These are phyloP conservation scores for Xenopus petersii DNA, from an alignment of 2,797 vertebrate genomes.

Conservation along the genomic window DNA sequence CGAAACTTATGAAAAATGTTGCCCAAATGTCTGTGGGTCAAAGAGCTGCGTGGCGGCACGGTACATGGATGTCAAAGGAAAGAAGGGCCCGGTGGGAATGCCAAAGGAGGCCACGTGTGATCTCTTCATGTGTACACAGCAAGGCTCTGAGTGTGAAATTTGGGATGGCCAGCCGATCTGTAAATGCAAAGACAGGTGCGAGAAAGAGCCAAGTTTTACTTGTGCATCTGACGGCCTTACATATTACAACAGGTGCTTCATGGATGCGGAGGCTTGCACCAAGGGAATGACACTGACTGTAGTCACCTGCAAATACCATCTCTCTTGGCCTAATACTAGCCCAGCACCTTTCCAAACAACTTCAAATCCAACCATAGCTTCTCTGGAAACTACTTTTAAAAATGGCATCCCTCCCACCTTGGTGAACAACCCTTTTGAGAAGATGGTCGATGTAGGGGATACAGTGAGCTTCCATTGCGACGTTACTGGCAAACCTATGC, in stretches of 20 bases:
- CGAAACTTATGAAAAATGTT: slow-evolving; percentile 95
- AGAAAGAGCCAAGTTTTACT: slow-evolving; percentile 94
- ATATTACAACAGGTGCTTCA: slow-evolving; percentile 98
- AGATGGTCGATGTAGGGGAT: slow-evolving; percentile 83
- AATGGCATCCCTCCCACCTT: slow-evolving; percentile 77
- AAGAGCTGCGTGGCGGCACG: slow-evolving; percentile 94
- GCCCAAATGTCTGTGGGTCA: slow-evolving; percentile 92
- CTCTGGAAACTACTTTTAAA: slow-evolving; percentile 70
- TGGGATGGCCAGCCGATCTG: slow-evolving; percentile 97
- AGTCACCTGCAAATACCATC: slow-evolving; percentile 86
- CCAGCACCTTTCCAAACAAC: slow-evolving; percentile 85
- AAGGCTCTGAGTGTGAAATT: slow-evolving; percentile 95
- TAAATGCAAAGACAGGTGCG: slow-evolving; percentile 93
- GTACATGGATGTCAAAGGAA: slow-evolving; percentile 88
- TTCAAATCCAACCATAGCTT: slow-evolving; percentile 77
- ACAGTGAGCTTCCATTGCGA: slow-evolving; percentile 95
- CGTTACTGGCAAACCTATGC: slow-evolving; percentile 84
- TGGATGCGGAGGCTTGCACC: slow-evolving; percentile 96
- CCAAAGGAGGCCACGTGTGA: slow-evolving; percentile 90
- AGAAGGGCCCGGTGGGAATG: slow-evolving; percentile 88
- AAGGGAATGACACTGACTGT: slow-evolving; percentile 80
- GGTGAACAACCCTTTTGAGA: slow-evolving; percentile 76
- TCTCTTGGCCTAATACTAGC: slow-evolving; percentile 92
- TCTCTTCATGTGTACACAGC: slow-evolving; percentile 94
- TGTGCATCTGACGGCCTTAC: slow-evolving; percentile 98